Conservation (phyloP, 2,797 vertebrate genomes). For the Myotis pilosus region DNA sequence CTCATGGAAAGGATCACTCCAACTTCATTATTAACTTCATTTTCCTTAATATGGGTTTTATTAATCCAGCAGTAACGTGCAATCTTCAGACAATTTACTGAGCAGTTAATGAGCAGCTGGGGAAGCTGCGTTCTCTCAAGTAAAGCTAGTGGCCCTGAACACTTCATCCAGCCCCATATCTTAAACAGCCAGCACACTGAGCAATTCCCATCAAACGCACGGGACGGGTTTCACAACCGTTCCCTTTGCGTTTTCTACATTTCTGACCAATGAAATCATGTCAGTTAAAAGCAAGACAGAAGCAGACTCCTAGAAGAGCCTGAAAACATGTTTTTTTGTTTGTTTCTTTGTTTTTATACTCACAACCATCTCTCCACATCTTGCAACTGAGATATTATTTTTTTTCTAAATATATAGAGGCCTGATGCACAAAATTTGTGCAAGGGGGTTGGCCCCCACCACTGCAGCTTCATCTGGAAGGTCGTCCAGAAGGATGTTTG, state of each 20-base stretch:
- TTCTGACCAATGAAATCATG: neutral
- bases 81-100: slow-evolving; percentile 19
- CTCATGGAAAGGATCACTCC: neutral
- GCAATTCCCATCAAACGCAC: neutral
- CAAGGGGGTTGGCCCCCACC: too few species aligned
- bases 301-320: neutral
- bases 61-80: neutral
- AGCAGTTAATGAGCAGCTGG: neutral
- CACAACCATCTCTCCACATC: rapidly evolving
- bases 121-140: neutral
- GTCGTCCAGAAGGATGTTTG: too few species aligned
- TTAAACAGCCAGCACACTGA: neutral
- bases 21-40: neutral
- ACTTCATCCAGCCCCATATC: neutral
- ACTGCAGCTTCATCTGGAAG: too few species aligned
- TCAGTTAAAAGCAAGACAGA: neutral
- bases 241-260: neutral
- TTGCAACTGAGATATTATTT: rapidly evolving
- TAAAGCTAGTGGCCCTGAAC: neutral
- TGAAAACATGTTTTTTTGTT: neutral
- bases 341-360: neutral
- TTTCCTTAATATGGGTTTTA: slow-evolving; percentile 47
- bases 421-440: too few species aligned
- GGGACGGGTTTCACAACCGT: rapidly evolving
- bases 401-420: neutral